These are phyloP conservation scores for Herpetotheres cachinnans DNA, from an alignment of 2,113 vertebrate species.

Conservation along the genomic window DNA sequence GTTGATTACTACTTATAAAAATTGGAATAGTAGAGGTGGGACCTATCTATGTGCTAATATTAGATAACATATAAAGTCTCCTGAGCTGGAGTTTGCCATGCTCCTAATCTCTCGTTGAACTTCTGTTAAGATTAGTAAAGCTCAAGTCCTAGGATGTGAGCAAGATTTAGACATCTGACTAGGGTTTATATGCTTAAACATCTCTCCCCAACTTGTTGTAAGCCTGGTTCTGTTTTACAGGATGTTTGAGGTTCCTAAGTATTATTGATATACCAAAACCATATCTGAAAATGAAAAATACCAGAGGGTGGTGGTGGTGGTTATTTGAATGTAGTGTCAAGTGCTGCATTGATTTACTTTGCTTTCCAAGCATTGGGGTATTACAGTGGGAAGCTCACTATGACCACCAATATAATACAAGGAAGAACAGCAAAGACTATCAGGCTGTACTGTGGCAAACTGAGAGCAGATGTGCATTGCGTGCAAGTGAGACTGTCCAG, in stretches of 20 bases:
- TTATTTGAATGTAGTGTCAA: neutral
- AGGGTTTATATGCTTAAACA: neutral
- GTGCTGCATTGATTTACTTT: fast-evolving
- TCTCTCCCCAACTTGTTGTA: neutral
- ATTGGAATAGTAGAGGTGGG: neutral
- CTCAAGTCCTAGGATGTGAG: neutral
- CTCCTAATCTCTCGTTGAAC: neutral
- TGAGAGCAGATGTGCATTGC: neutral
- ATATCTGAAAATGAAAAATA: neutral
- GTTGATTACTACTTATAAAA: neutral
- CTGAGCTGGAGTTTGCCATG: neutral
- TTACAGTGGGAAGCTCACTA: neutral
- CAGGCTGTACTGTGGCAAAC: neutral
- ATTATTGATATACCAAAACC: neutral
- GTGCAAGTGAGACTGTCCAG: neutral
- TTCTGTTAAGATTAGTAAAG: neutral
- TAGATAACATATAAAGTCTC: neutral
- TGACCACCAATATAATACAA: fast-evolving
- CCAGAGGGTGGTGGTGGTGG: neutral
- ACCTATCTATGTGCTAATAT: neutral
- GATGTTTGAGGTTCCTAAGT: neutral
- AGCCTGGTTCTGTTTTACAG: neutral
- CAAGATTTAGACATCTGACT: neutral
- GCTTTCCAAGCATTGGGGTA: neutral
- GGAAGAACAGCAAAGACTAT: neutral